Evolutionary conservation across 30 jellyfish, hydroid and myxozoan genomes (phyloP).

Genomic region (Cassiopea xamachana): DNA sequence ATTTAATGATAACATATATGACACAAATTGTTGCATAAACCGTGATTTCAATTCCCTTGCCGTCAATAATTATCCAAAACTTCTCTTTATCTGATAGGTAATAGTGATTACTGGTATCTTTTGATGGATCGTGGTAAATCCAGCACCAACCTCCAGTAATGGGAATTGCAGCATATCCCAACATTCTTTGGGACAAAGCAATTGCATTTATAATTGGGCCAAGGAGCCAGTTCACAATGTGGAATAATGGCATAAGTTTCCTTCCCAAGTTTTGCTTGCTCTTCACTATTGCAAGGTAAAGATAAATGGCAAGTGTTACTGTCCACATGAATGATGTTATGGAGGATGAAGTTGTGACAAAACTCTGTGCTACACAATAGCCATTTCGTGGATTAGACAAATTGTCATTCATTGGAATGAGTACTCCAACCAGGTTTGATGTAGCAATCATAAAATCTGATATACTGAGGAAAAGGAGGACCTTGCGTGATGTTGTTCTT

Average conservation of each 20-base stretch:
- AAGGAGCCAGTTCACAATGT: conserved; percentile 72
- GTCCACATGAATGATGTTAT: conserved; percentile 89
- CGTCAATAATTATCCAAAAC: conserved; percentile 88
- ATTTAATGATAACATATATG: conserved; percentile 63
- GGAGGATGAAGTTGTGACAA: conserved; percentile 70
- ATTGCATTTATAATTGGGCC: conserved; percentile 74
- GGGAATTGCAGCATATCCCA: conserved; percentile 78
- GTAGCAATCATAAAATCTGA: conserved; percentile 86
- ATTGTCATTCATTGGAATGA: neutral
- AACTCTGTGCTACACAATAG: conserved; percentile 84
- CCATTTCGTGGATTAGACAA: neutral
- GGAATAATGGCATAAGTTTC: conserved; percentile 26
- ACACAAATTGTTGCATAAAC: conserved; percentile 60
- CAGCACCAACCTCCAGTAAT: conserved; percentile 98
- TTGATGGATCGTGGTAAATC: conserved; percentile 52
- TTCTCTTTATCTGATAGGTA: neutral
- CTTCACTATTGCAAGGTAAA: conserved; percentile 70
- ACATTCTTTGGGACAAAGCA: conserved; percentile 50
- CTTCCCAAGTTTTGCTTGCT: conserved; percentile 65
- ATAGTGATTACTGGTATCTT: neutral
- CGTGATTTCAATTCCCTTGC: conserved; percentile 75
- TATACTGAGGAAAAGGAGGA: conserved; percentile 79
- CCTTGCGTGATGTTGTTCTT: conserved; percentile 82
- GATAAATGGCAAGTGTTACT: conserved; percentile 75
- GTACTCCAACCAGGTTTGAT: conserved; percentile 44